These are phyloP conservation scores for Yponomeuta evonymella DNA, from an alignment of 2,888 invertebrate species.

Conservation along the genomic window DNA sequence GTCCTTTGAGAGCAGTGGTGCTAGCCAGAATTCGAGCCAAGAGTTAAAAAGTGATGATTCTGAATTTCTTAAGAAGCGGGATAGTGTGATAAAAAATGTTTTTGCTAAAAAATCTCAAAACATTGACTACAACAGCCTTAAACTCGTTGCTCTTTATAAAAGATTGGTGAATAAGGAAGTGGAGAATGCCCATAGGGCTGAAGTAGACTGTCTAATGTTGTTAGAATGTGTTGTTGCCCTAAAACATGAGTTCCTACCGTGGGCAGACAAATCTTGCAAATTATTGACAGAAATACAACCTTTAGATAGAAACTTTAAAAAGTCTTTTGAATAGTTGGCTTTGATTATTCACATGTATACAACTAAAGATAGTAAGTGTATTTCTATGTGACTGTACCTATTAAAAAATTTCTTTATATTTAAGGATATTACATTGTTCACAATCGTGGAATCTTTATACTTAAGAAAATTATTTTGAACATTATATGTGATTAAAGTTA, in stretches of 20 bases:
- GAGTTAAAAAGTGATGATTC: constrained; percentile 14
- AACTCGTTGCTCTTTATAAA: constrained; percentile 71
- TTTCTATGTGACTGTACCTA: not conserved
- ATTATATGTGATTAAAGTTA: too few species aligned
- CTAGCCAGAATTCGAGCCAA: not conserved
- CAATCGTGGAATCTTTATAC: too few species aligned
- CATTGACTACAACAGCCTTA: constrained; percentile 23
- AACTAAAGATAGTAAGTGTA: not conserved
- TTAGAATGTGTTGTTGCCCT: constrained; percentile 76
- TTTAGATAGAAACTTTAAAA: constrained; percentile 27
- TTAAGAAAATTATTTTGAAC: too few species aligned
- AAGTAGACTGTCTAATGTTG: constrained; percentile 80
- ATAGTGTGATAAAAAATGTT: constrained; percentile 22
- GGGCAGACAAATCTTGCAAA: constrained; percentile 54
- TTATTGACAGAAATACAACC: constrained; percentile 40
- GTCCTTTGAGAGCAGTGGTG: constrained; percentile 25
- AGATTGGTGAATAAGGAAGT: constrained; percentile 66
- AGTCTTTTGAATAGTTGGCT: not conserved
- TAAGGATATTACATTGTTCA: too few species aligned
- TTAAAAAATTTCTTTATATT: too few species aligned
- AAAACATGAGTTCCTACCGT: constrained; percentile 75
- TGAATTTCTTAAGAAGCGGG: constrained; percentile 4
- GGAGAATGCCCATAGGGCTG: constrained; percentile 78
- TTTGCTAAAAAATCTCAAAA: constrained; percentile 18
- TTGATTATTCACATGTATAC: not conserved